Conservation (phyloP, 35 echinoderm and acorn worm genomes). For the Stichopus chloronotus region DNA sequence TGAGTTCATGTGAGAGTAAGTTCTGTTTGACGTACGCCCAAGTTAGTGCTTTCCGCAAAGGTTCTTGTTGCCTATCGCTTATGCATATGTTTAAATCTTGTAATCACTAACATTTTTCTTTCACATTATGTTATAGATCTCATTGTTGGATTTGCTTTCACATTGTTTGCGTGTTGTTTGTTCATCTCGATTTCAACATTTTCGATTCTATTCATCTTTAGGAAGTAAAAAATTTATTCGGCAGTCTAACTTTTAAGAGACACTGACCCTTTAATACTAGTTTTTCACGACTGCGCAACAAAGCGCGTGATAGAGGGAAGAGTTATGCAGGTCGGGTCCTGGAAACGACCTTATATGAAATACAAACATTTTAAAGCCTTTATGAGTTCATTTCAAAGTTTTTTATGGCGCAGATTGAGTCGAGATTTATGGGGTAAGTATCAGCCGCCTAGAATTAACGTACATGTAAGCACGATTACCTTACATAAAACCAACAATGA, state of each 20-base stretch:
- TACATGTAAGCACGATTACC: slow-evolving; percentile 16
- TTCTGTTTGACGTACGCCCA: no score
- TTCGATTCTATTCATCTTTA: no score
- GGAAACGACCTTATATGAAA: slow-evolving; percentile 46
- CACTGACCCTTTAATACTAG: not conserved
- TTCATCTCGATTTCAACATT: no score
- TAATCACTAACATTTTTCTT: no score
- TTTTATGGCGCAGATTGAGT: slow-evolving; percentile 44
- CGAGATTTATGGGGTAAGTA: slow-evolving; percentile 11
- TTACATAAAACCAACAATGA: slow-evolving; percentile 3
- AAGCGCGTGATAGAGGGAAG: slow-evolving; percentile 38
- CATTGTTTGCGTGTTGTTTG: no score
- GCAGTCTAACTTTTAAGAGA: not conserved
- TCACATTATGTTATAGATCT: no score
- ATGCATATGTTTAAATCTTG: no score
- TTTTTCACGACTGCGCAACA: not conserved
- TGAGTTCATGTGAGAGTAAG: no score
- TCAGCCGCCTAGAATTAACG: not conserved
- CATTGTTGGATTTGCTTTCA: no score
- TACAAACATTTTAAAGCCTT: slow-evolving; percentile 51
- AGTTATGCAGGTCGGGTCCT: slow-evolving; percentile 48
- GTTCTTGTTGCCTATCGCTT: no score
- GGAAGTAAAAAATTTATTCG: no score
- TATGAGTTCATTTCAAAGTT: slow-evolving; percentile 56
- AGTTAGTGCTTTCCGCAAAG: no score